These are phyloP conservation scores for Rhabdornis inornatus DNA, from an alignment of 2,113 vertebrate genomes.

Conservation along the genomic window DNA sequence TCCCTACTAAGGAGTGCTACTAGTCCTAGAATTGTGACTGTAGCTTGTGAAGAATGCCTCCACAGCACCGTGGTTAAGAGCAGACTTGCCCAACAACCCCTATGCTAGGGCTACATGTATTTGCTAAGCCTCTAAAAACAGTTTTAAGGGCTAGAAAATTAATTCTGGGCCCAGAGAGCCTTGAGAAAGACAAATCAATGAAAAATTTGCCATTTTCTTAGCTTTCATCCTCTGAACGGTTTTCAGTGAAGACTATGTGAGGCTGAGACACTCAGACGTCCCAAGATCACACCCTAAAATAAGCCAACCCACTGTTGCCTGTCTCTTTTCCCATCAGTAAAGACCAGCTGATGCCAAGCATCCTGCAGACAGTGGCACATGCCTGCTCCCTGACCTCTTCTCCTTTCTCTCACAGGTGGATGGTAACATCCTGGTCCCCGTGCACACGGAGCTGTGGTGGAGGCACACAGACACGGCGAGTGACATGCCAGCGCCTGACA, in stretches of 20 bases:
- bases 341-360: background rate
- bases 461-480: slow-evolving; percentile 82
- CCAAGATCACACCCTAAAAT: background rate
- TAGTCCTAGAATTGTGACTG: background rate
- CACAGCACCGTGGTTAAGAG: background rate
- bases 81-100: background rate
- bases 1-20: background rate
- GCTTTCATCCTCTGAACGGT: background rate
- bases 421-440: slow-evolving; percentile 84
- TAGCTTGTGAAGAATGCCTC: background rate
- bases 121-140: background rate
- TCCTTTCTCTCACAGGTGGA: slow-evolving; percentile 76
- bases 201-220: background rate
- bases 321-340: background rate
- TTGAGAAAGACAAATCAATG: background rate
- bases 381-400: background rate
- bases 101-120: background rate
- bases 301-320: background rate
- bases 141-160: background rate
- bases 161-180: background rate
- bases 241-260: background rate
- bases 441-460: slow-evolving; percentile 87
- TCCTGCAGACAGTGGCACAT: accelerated
- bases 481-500: slow-evolving; percentile 82
- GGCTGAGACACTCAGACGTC: background rate